These are phyloP conservation scores for Hydropsyche tenuis DNA, from an alignment of 1,140 invertebrate genomes.

Conservation along the genomic window DNA sequence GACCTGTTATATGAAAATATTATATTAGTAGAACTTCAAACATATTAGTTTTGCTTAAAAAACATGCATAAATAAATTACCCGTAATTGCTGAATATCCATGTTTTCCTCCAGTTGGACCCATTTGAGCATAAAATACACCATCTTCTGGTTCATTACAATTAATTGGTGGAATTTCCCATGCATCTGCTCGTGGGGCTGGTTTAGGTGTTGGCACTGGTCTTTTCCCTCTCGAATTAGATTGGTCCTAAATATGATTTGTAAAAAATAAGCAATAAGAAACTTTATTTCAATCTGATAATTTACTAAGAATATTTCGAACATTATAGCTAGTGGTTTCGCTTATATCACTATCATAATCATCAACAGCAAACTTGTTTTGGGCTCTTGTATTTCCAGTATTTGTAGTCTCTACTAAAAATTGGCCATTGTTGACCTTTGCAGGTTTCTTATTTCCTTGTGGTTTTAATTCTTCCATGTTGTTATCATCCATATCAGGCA, in stretches of 20 bases:
- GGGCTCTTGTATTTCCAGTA: constrained; percentile 23
- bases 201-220: constrained; percentile 69
- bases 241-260: constrained; percentile 42
- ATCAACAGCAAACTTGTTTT: constrained; percentile 36
- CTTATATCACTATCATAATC: constrained; percentile 48
- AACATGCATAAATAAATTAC: constrained; percentile 56
- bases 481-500: constrained; percentile 73
- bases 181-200: constrained; percentile 65
- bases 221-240: constrained; percentile 44
- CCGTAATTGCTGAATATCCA: constrained; percentile 86
- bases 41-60: background rate
- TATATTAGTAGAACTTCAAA: background rate
- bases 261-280: background rate
- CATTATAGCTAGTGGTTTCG: constrained; percentile 43
- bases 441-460: constrained; percentile 16
- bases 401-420: constrained; percentile 50
- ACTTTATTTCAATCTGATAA: background rate
- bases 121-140: constrained; percentile 90
- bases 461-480: constrained; percentile 40
- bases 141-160: constrained; percentile 88
- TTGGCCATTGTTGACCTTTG: constrained; percentile 49
- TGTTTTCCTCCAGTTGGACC: constrained; percentile 87
- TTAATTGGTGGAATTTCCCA: constrained; percentile 89
- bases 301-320: constrained; percentile 15
- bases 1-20: constrained; percentile 65